Percentiles rank a stretch among this genome's conserved stretches.
These are phyloP conservation scores for Oryzias celebensis DNA, from an alignment of 2,113 vertebrate species.

Conservation along the genomic window DNA sequence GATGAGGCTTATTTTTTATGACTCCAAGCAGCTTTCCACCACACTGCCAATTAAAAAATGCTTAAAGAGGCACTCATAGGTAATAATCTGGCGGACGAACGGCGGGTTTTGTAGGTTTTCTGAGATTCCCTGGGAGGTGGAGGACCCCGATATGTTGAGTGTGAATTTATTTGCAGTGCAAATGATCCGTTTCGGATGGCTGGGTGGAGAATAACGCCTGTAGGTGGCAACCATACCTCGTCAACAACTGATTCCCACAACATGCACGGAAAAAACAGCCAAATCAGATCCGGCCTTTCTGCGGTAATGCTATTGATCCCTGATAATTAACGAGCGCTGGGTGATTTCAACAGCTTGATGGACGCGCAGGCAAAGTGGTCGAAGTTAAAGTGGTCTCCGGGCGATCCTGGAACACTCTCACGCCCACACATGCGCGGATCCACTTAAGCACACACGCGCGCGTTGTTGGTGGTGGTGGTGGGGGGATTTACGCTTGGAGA, in stretches of 20 bases:
- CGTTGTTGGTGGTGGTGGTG: neutral
- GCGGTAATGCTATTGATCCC: conserved; percentile 65
- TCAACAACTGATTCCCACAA: conserved; percentile 46
- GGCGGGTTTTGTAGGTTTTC: too few species aligned
- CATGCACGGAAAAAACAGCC: conserved; percentile 5
- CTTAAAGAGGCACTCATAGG: too few species aligned
- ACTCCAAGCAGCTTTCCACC: neutral
- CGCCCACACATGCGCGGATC: conserved; percentile 33
- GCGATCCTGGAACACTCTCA: conserved; percentile 31
- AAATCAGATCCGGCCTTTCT: conserved; percentile 32
- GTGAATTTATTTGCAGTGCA: conserved; percentile 34
- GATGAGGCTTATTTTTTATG: neutral
- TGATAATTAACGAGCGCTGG: conserved; percentile 60
- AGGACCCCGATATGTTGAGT: conserved; percentile 28
- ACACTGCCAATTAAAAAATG: neutral
- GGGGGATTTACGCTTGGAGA: conserved; percentile 34
- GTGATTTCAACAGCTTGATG: conserved; percentile 48
- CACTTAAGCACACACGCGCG: conserved; percentile 12
- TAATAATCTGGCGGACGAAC: too few species aligned
- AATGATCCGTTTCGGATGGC: conserved; percentile 37
- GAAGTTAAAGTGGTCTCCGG: conserved; percentile 65
- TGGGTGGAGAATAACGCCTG: conserved; percentile 62
- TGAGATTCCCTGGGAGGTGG: neutral
- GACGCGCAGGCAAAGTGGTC: conserved; percentile 49
- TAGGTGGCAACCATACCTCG: conserved; percentile 76